Conservation (phyloP, 37 sponge, comb jelly and placozoan genomes). For the Haliclona indistincta region DNA sequence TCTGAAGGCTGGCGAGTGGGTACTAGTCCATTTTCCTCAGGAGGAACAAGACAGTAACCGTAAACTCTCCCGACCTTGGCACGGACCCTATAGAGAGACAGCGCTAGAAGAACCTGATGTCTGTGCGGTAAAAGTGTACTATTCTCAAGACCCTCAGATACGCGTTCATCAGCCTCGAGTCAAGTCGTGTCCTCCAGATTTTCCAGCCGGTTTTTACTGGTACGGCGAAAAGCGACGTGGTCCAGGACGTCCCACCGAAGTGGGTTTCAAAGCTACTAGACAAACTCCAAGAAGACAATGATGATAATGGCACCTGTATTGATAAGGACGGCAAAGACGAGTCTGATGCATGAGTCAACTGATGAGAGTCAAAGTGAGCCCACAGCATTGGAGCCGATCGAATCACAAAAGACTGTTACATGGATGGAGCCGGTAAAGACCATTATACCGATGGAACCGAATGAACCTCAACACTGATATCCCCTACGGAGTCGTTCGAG, state of each 20-base stretch:
- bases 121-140: slow-evolving; percentile 24
- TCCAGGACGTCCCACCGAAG: slow-evolving; percentile 4
- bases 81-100: slow-evolving; percentile 25
- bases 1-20: slow-evolving; percentile 38
- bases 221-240: slow-evolving; percentile 22
- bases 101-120: slow-evolving; percentile 21
- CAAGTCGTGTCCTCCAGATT: slow-evolving; percentile 11
- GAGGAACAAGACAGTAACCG: slow-evolving; percentile 32
- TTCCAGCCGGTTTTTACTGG: slow-evolving; percentile 48
- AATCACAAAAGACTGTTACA: too few species aligned
- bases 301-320: too few species aligned
- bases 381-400: too few species aligned
- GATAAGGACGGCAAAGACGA: too few species aligned
- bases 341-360: too few species aligned
- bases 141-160: slow-evolving; percentile 31
- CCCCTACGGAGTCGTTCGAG: too few species aligned
- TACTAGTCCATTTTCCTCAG: slow-evolving; percentile 29
- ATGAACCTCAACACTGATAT: too few species aligned
- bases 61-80: slow-evolving; percentile 48
- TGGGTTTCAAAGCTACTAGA: too few species aligned
- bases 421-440: too few species aligned
- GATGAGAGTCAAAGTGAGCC: too few species aligned
- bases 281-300: too few species aligned
- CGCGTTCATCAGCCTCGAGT: slow-evolving; percentile 42
- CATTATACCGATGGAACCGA: too few species aligned